phyloP scores from a whole-genome alignment of 2,888 invertebrate genomes.

The Drosophila multiciliata region DNA sequence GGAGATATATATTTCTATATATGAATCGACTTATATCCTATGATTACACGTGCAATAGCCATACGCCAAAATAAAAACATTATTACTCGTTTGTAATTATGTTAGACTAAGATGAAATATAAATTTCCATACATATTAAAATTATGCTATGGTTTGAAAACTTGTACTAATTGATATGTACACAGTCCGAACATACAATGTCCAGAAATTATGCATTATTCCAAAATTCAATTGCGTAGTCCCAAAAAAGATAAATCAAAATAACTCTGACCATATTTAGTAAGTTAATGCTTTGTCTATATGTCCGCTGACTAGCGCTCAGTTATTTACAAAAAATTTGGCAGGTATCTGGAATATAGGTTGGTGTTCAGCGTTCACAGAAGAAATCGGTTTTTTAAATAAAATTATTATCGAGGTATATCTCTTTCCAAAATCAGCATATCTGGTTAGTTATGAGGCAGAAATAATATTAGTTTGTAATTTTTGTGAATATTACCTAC shows the following conservation, averaged over 20 bases:
- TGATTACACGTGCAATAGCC: not conserved
- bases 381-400: not conserved
- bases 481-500: fast-evolving
- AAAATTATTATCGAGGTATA: not conserved
- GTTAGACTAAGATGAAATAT: no score
- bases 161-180: not conserved
- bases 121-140: no score
- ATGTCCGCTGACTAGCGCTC: not conserved
- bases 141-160: no score
- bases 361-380: not conserved
- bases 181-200: not conserved
- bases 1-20: not conserved
- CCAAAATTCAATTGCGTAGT: not conserved
- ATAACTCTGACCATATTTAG: not conserved
- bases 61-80: no score
- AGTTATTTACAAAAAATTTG: no score
- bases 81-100: no score
- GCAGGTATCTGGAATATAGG: not conserved
- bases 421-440: not conserved
- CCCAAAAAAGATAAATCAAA: not conserved
- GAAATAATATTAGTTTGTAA: no score
- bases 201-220: not conserved
- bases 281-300: not conserved
- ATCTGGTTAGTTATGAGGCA: not conserved
- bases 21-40: not conserved